Percentiles rank a stretch among this genome's conserved stretches.
Evolutionary conservation across 2,888 invertebrate genomes (phyloP).

Genomic region (Meiosimyza decipiens): DNA sequence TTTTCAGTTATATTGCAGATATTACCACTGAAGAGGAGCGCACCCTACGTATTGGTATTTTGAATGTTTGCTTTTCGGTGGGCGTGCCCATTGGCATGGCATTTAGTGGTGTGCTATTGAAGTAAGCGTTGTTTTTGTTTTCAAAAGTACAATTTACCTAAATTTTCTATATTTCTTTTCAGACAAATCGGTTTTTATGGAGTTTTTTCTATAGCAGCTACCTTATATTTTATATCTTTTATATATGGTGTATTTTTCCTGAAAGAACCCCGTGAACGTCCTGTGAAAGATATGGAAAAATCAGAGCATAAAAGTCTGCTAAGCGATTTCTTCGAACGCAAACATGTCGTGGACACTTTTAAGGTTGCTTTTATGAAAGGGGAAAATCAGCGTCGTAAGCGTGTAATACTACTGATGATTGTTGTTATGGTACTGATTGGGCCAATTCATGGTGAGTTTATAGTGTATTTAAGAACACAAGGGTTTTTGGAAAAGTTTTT

Average conservation of each 20-base stretch:
- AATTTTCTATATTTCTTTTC: constrained; percentile 21
- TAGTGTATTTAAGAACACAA: neutral
- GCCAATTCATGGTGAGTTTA: constrained; percentile 81
- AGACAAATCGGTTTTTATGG: constrained; percentile 83
- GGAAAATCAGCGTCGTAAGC: constrained; percentile 77
- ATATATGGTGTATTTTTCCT: constrained; percentile 79
- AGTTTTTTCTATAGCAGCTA: constrained; percentile 81
- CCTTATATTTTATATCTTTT: constrained; percentile 79
- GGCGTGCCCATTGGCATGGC: constrained; percentile 92
- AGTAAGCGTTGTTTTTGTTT: constrained; percentile 55
- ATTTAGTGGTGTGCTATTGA: constrained; percentile 81
- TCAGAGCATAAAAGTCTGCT: constrained; percentile 56
- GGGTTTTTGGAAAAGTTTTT: neutral
- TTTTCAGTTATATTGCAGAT: constrained; percentile 90
- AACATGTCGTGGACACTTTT: constrained; percentile 82
- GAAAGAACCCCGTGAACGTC: constrained; percentile 70
- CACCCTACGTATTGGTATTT: constrained; percentile 86
- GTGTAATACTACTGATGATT: constrained; percentile 82
- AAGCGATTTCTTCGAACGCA: constrained; percentile 79
- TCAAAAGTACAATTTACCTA: neutral
- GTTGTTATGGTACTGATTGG: constrained; percentile 88
- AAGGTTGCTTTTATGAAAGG: constrained; percentile 83
- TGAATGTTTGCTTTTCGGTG: constrained; percentile 88
- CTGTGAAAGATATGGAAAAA: constrained; percentile 52
- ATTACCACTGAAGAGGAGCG: constrained; percentile 85